Conservation (phyloP, 2,113 vertebrate species). For the Syngnathus floridae region DNA sequence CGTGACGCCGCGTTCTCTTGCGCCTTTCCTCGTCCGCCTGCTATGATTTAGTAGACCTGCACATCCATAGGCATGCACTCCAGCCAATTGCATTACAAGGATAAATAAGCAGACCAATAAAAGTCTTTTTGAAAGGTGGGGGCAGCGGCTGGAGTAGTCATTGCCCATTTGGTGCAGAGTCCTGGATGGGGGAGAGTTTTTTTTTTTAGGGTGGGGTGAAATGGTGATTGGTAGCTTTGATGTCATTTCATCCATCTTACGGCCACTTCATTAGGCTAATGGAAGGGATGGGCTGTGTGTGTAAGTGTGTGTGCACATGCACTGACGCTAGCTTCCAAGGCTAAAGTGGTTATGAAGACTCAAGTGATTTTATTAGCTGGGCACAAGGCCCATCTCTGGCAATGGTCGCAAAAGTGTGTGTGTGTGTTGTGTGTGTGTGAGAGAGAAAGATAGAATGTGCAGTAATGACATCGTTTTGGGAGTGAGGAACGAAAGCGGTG, state of each 20-base stretch:
- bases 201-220: constrained; percentile 64
- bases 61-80: constrained; percentile 51
- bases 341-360: constrained; percentile 66
- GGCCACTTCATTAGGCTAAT: constrained; percentile 73
- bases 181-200: neutral
- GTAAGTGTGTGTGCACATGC: constrained; percentile 21
- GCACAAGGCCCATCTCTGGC: constrained; percentile 38
- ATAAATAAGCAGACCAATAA: constrained; percentile 71
- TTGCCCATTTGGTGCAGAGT: constrained; percentile 53
- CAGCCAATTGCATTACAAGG: constrained; percentile 69
- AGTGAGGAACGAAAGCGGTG: constrained; percentile 12
- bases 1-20: constrained; percentile 22
- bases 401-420: constrained; percentile 28
- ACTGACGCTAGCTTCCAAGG: constrained; percentile 55
- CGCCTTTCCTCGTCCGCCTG: constrained; percentile 14
- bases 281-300: constrained; percentile 59
- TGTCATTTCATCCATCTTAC: constrained; percentile 70
- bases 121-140: constrained; percentile 40
- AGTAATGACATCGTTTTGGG: constrained; percentile 37
- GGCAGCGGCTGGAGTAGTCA: constrained; percentile 53
- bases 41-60: constrained; percentile 52
- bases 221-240: constrained; percentile 65
- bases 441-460: neutral
- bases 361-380: constrained; percentile 63
- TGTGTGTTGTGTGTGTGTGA: constrained; percentile 12